Evolutionary conservation across 2,888 invertebrate genomes (phyloP).

Genomic region (Ephialtes manifestator): DNA sequence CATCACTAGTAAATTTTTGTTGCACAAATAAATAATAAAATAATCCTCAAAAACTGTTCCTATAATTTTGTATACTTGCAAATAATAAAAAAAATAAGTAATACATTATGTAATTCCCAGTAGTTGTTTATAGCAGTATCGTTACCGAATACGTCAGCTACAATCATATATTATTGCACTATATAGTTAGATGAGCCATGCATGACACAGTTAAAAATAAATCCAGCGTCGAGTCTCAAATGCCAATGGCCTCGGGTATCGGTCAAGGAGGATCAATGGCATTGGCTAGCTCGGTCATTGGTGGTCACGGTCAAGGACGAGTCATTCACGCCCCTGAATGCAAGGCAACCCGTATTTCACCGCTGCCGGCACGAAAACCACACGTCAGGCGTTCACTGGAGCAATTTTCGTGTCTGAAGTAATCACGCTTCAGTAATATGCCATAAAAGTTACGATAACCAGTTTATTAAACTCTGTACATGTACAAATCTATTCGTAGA

Average conservation of each 20-base stretch:
- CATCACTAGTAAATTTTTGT: background rate
- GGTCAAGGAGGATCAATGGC: constrained; percentile 54
- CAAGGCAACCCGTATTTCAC: constrained; percentile 38
- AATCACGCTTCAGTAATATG: background rate
- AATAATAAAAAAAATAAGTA: no score
- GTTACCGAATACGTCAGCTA: background rate
- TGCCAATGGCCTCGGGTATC: constrained; percentile 39
- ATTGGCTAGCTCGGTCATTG: constrained; percentile 38
- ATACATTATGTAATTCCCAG: background rate
- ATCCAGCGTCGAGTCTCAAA: constrained; percentile 8
- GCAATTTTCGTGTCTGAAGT: background rate
- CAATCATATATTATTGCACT: background rate
- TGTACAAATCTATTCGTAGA: constrained; percentile 5
- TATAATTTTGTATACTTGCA: no score
- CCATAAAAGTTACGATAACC: background rate
- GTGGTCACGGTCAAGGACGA: constrained; percentile 47
- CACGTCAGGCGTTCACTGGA: background rate
- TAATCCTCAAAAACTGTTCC: no score
- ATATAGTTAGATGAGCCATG: background rate
- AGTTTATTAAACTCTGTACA: constrained; percentile 44
- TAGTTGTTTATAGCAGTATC: background rate
- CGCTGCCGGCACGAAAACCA: background rate
- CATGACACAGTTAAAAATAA: background rate
- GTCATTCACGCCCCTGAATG: constrained; percentile 16
- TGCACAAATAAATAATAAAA: no score